phyloP scores from a whole-genome alignment of 2,113 vertebrate genomes.

The Labeo catla region DNA sequence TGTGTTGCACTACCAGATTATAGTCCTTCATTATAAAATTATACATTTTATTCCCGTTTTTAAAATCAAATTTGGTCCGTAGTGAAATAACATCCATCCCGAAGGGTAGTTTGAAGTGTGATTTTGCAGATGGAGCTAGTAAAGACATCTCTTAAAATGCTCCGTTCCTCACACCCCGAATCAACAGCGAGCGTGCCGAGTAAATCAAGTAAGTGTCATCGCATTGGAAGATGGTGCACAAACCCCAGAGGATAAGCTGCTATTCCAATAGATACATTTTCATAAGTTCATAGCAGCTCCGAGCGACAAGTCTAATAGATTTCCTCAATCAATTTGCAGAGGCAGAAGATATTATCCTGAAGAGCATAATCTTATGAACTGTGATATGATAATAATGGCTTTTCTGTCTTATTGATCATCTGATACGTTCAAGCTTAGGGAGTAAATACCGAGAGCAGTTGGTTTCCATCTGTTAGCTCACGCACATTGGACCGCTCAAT shows the following conservation, averaged over 20 bases:
- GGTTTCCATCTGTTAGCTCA: constrained; percentile 49
- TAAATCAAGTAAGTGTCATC: constrained; percentile 28
- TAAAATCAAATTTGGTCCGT: constrained; percentile 10
- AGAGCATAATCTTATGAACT: constrained; percentile 52
- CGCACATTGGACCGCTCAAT: constrained; percentile 26
- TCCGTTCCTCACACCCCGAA: background rate
- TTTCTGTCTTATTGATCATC: constrained; percentile 56
- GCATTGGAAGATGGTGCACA: constrained; percentile 28
- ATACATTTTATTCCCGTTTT: background rate
- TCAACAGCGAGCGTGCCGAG: background rate
- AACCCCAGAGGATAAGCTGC: constrained; percentile 33
- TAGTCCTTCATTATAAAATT: background rate
- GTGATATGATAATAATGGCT: constrained; percentile 53
- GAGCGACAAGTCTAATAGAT: constrained; percentile 59
- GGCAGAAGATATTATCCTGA: constrained; percentile 43
- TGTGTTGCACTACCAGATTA: constrained; percentile 18
- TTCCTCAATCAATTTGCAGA: constrained; percentile 58
- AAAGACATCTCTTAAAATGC: constrained; percentile 4
- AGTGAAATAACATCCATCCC: background rate
- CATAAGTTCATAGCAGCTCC: constrained; percentile 52
- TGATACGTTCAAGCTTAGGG: constrained; percentile 33
- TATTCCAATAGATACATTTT: constrained; percentile 50
- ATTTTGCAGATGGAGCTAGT: constrained; percentile 16
- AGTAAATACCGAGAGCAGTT: constrained; percentile 48
- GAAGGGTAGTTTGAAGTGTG: background rate